Evolutionary conservation across 2,113 vertebrate species (phyloP).

Genomic region (Lucifuga dentata): DNA sequence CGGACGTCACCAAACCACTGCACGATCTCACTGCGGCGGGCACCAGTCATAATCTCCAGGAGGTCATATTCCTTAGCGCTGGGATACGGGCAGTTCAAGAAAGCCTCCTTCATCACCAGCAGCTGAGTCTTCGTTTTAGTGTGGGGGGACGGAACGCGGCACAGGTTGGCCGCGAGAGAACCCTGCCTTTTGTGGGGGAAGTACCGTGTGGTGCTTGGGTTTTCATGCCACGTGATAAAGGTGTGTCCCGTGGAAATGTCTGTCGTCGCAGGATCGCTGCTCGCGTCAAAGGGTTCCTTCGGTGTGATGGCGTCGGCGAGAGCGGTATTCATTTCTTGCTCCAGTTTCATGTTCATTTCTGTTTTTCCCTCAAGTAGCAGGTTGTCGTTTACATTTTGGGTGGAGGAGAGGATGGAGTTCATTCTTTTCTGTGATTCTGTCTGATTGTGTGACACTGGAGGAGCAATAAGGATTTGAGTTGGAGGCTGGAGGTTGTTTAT

Average conservation of each 20-base stretch:
- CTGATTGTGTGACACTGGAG: too few species aligned
- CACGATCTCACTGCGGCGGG: slow-evolving; percentile 80
- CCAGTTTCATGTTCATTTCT: background rate
- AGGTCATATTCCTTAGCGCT: slow-evolving; percentile 76
- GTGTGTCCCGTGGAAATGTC: too few species aligned
- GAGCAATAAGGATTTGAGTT: too few species aligned
- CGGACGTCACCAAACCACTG: slow-evolving; percentile 89
- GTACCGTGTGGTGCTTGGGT: too few species aligned
- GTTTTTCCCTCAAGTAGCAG: background rate
- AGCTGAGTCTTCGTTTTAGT: slow-evolving; percentile 77
- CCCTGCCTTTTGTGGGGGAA: too few species aligned
- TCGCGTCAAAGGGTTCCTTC: too few species aligned
- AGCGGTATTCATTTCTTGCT: too few species aligned
- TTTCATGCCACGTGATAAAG: too few species aligned
- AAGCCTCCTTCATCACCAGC: slow-evolving; percentile 81
- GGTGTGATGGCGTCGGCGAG: too few species aligned
- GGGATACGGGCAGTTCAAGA: slow-evolving; percentile 85
- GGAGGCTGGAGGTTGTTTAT: too few species aligned
- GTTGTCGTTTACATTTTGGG: background rate
- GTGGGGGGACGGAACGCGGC: rapidly evolving
- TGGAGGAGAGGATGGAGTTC: background rate
- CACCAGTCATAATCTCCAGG: slow-evolving; percentile 74
- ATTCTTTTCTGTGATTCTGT: background rate
- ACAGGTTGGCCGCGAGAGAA: rapidly evolving
- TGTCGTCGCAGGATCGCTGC: too few species aligned